Evolutionary conservation across 2,797 vertebrate species (phyloP).

Genomic region (Euthynnus affinis): DNA sequence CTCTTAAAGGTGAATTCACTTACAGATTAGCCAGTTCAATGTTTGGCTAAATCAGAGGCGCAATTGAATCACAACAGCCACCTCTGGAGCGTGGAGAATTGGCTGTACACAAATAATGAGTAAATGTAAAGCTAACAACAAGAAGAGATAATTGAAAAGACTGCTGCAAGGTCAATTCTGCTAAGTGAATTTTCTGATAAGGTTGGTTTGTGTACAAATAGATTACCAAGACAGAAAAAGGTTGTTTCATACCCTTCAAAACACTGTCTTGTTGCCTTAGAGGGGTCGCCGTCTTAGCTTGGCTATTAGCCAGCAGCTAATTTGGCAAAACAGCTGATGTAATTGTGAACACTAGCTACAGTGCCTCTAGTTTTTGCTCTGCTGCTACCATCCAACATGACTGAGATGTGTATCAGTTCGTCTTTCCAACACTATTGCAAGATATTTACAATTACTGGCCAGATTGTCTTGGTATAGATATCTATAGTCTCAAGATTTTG

Average conservation of each 20-base stretch:
- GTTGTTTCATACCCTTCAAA: conserved; percentile 28
- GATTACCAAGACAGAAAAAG: conserved; percentile 35
- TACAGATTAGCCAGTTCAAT: conserved; percentile 31
- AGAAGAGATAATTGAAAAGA: conserved; percentile 36
- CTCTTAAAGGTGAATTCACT: conserved; percentile 46
- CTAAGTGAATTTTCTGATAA: conserved; percentile 39
- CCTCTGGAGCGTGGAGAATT: conserved; percentile 14
- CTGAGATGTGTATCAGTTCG: conserved; percentile 7
- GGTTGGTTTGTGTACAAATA: conserved; percentile 49
- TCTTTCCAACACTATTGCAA: not conserved
- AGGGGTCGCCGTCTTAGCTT: not conserved
- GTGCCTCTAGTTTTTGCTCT: not conserved
- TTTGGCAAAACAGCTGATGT: conserved; percentile 2
- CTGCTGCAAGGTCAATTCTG: conserved; percentile 40
- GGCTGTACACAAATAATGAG: conserved; percentile 12
- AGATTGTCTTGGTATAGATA: not conserved
- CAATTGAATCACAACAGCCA: conserved; percentile 9
- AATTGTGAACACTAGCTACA: not conserved
- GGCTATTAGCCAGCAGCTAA: conserved; percentile 35
- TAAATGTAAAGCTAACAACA: conserved; percentile 26
- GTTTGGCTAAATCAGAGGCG: conserved; percentile 10
- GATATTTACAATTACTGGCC: not conserved
- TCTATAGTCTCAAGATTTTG: not conserved
- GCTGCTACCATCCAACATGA: not conserved
- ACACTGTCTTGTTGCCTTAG: not conserved